phyloP scores from a whole-genome alignment of 2,888 invertebrate genomes.

The Cactoblastis cactorum region DNA sequence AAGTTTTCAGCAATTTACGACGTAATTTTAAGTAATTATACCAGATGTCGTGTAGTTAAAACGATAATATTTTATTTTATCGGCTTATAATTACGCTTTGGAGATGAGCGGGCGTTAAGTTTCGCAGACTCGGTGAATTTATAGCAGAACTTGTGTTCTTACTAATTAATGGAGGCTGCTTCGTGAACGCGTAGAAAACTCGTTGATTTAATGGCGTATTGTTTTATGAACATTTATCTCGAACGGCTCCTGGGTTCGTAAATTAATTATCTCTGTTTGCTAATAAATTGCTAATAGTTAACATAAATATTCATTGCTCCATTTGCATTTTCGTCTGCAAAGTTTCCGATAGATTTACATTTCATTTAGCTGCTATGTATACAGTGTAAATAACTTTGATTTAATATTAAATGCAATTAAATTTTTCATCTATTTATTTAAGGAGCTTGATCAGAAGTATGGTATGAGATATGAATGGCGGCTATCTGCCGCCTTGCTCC shows the following conservation, averaged over 20 bases:
- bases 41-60: slow-evolving; percentile 55
- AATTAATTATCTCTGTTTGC: slow-evolving; percentile 4
- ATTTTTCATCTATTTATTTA: too few relatives aligned
- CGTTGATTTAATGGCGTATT: slow-evolving; percentile 60
- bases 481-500: too few relatives aligned
- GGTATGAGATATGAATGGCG: too few relatives aligned
- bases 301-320: slow-evolving; percentile 6
- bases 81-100: slow-evolving; percentile 66
- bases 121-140: slow-evolving; percentile 66
- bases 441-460: too few relatives aligned
- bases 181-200: slow-evolving; percentile 53
- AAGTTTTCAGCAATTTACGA: slow-evolving; percentile 64
- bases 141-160: slow-evolving; percentile 74
- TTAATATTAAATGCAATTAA: background rate
- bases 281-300: slow-evolving; percentile 7
- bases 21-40: slow-evolving; percentile 68
- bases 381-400: background rate
- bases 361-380: background rate
- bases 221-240: slow-evolving; percentile 47
- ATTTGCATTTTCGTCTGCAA: slow-evolving; percentile 9
- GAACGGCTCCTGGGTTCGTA: slow-evolving; percentile 11
- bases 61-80: slow-evolving; percentile 74
- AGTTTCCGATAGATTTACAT: background rate
- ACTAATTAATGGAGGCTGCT: slow-evolving; percentile 74
- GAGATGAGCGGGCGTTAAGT: slow-evolving; percentile 69